Evolutionary conservation across 2,113 vertebrate genomes (phyloP), one percentile per base, ranked within the genome.

Genomic region (Thalassoma bifasciatum): DNA sequence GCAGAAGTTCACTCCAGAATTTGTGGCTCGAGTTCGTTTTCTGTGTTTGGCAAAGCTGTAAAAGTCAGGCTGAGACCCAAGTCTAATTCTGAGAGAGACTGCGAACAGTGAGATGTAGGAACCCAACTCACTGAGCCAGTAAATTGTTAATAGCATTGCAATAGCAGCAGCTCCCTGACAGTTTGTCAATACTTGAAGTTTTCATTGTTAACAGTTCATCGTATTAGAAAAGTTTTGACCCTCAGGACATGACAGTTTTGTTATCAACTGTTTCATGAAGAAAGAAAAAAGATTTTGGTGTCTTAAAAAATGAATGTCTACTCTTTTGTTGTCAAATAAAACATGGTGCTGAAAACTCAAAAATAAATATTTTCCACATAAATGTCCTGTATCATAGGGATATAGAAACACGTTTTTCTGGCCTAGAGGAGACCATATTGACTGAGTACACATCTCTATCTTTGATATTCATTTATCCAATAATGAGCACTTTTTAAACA

Each of bases 171-270:
- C 14, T 42, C 22, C 58, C 59, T 72, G 89, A 81, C 85, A 86
- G 63, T 78, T 87, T 81, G 76, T 83, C 83, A 70, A 90, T 87
- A 84, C 53, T 30, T 78, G 22, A 64, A 76, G 57, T 80, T 79
- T 81, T 69, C 77, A 77, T 82, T 77, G 76, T 75, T 62, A 84
- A 79, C 38, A 83, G 50, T 77, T 77, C 47, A 40, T 34, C 64
- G 64, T 77, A 81, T 81, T 69, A 66, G 51, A 79, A 77, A 81
- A 61, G 12, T 68, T 86, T 68, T 80, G 51, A 72, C 66, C 75
- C 82, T 61, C 12, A 63, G 62, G 71, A 61, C 58, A 71, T 46
- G 6, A 59, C 22, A n/a, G 67, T 23, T 70, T 77, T 46, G 44
- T 46, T 46, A 46, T 46, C 44, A n/a, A 46, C 44, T 6, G 66